Percentiles rank a stretch among this genome's conserved stretches.
These are phyloP conservation scores for Dissostichus mawsoni DNA, from an alignment of 2,113 vertebrate genomes.

Conservation along the genomic window DNA sequence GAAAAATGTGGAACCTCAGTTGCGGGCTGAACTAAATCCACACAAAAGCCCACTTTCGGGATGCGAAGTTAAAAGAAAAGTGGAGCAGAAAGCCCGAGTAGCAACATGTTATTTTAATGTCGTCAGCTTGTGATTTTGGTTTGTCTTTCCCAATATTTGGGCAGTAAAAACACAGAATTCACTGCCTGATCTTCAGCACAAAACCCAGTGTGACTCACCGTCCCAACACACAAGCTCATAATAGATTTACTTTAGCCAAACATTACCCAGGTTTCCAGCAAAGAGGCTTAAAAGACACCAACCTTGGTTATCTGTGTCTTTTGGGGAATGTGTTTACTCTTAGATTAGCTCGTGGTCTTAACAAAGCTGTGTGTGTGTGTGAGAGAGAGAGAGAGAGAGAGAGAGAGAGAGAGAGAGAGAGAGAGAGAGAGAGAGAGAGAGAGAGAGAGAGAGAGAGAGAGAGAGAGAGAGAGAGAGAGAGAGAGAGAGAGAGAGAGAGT, in stretches of 20 bases:
- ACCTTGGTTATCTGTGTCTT: not conserved
- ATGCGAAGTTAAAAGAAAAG: too few species aligned
- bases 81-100: not conserved
- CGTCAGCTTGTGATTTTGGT: slow-evolving; percentile 15
- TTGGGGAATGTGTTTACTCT: slow-evolving; percentile 27
- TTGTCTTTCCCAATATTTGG: not conserved
- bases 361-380: too few species aligned
- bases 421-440: too few species aligned
- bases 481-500: too few species aligned
- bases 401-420: too few species aligned
- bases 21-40: slow-evolving; percentile 23
- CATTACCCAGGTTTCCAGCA: not conserved
- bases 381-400: too few species aligned
- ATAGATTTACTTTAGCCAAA: not conserved
- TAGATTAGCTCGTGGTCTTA: not conserved
- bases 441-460: too few species aligned
- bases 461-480: too few species aligned
- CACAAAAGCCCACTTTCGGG: not conserved
- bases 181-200: not conserved
- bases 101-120: slow-evolving; percentile 15
- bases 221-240: slow-evolving; percentile 11
- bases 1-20: not conserved
- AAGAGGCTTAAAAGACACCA: slow-evolving; percentile 11
- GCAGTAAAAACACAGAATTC: slow-evolving; percentile 17
- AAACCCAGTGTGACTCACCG: slow-evolving; percentile 24